phyloP scores from a whole-genome alignment of 2,888 invertebrate species.

The Nematopogon swammerdamellus region DNA sequence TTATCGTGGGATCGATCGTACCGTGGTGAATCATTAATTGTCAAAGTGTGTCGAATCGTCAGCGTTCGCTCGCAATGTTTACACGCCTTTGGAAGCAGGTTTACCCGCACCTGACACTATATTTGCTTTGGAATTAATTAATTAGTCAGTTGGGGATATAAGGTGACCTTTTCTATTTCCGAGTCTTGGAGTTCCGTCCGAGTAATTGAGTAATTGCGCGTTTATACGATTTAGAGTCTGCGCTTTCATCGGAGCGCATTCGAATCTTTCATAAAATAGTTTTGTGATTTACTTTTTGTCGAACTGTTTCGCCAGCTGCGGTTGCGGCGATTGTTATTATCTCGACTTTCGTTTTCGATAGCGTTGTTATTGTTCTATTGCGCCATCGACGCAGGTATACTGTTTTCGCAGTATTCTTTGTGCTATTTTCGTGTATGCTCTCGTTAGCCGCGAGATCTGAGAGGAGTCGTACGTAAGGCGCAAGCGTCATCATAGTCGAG shows the following conservation, averaged over 20 bases:
- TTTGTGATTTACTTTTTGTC: not conserved
- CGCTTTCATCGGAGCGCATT: not conserved
- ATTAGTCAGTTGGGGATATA: not conserved
- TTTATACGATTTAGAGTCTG: too few species aligned
- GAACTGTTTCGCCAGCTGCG: too few species aligned
- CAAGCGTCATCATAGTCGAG: not conserved
- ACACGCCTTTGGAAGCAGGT: not conserved
- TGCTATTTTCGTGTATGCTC: not conserved
- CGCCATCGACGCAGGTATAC: not conserved
- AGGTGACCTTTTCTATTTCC: not conserved
- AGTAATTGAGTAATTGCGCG: too few species aligned
- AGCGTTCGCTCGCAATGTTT: not conserved
- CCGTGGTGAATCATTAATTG: not conserved
- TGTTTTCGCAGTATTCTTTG: not conserved
- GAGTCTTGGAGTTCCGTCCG: too few species aligned
- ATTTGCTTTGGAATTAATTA: not conserved
- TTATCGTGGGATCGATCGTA: not conserved
- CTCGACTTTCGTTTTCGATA: not conserved
- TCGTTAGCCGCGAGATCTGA: not conserved
- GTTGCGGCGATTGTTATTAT: too few species aligned
- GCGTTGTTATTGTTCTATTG: not conserved
- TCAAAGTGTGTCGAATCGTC: not conserved
- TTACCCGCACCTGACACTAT: not conserved
- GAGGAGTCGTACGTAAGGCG: not conserved
- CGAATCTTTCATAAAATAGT: not conserved